Conservation (phyloP, 2,113 vertebrate genomes). For the Pterocles orientalis region DNA sequence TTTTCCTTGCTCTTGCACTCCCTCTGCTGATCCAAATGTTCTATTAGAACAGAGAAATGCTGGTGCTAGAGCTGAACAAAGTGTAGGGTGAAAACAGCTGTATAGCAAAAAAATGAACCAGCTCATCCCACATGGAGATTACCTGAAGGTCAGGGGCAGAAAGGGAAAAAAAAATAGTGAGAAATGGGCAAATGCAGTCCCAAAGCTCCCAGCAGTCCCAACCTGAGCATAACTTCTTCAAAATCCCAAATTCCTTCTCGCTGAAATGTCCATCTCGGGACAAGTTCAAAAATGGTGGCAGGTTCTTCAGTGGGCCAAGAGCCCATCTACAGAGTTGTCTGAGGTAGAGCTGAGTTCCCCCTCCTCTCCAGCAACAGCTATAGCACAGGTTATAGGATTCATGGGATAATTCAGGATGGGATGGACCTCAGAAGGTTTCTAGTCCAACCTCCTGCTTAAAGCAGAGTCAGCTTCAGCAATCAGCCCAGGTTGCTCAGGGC, state of each 20-base stretch:
- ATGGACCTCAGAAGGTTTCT: neutral
- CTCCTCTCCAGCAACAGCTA: neutral
- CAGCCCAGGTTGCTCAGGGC: neutral
- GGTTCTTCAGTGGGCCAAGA: neutral
- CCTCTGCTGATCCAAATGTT: constrained; percentile 36
- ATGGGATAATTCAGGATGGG: neutral
- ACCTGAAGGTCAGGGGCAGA: neutral
- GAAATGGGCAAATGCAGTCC: neutral
- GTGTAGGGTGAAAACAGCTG: neutral
- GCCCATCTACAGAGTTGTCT: neutral
- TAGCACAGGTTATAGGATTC: neutral
- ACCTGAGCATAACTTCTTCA: neutral
- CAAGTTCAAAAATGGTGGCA: neutral
- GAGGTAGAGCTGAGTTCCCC: neutral
- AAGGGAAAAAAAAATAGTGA: neutral
- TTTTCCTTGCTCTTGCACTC: constrained; percentile 50
- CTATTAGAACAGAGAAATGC: neutral
- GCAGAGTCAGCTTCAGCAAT: neutral
- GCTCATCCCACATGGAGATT: neutral
- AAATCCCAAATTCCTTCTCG: neutral
- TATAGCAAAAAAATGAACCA: neutral
- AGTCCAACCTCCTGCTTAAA: neutral
- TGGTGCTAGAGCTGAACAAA: neutral
- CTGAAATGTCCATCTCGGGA: neutral
- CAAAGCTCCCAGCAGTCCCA: neutral